Percentiles rank a stretch among this genome's conserved stretches.
Evolutionary conservation across 2,797 vertebrate species (phyloP).

Genomic region (Perodicticus potto): DNA sequence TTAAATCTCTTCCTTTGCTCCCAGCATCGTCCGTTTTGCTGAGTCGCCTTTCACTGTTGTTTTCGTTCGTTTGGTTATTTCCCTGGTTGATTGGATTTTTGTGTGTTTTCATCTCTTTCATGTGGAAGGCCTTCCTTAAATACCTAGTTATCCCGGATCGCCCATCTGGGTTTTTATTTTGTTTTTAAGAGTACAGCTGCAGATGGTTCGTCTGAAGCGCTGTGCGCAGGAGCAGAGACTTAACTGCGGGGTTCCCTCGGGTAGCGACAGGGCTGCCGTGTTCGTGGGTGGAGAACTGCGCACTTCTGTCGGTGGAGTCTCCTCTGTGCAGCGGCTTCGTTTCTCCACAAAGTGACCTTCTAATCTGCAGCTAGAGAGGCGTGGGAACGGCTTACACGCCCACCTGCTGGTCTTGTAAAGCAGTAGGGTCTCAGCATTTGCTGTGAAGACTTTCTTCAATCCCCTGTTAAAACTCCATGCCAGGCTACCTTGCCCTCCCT

Average conservation of each 20-base stretch:
- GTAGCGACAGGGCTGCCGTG: neutral
- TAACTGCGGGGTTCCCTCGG: neutral
- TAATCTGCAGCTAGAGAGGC: neutral
- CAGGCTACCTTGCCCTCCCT: neutral
- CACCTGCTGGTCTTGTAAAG: neutral
- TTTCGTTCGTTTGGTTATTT: slow-evolving; percentile 5
- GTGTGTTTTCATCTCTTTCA: neutral
- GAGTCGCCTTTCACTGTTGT: neutral
- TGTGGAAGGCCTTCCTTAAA: slow-evolving; percentile 18
- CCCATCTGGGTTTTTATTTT: neutral
- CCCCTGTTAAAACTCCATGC: neutral
- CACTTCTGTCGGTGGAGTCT: neutral
- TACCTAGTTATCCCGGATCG: neutral
- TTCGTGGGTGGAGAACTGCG: neutral
- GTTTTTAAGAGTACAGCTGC: slow-evolving; percentile 11
- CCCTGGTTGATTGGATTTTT: neutral
- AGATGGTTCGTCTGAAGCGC: slow-evolving; percentile 8
- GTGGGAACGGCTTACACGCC: neutral
- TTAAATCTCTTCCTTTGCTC: neutral
- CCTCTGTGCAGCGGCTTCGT: neutral
- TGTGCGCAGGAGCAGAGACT: neutral
- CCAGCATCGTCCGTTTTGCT: neutral
- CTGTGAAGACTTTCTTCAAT: neutral
- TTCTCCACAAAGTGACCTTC: neutral
- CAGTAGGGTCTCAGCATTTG: neutral